Conservation (phyloP, 2,797 vertebrate species). For the Taenioides sp. region DNA sequence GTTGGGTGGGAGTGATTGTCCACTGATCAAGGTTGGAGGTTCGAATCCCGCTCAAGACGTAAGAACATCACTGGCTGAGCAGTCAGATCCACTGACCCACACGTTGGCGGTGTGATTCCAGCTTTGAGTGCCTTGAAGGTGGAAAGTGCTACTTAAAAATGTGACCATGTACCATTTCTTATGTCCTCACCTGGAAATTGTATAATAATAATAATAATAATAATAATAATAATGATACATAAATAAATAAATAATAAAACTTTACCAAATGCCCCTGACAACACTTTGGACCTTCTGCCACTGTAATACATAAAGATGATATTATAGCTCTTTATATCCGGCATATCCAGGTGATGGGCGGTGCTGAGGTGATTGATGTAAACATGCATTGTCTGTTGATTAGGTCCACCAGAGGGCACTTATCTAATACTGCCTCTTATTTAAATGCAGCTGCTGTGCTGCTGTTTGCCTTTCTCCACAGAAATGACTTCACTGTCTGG, state of each 20-base stretch:
- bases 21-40: no score
- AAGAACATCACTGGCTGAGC: no score
- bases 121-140: no score
- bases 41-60: no score
- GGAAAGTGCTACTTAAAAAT: no score
- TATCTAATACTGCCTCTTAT: slow-evolving; percentile 34
- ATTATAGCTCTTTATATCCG: background rate
- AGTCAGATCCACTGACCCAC: no score
- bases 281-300: background rate
- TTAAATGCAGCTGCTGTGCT: slow-evolving; percentile 18
- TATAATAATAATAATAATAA: background rate
- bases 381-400: slow-evolving; percentile 49
- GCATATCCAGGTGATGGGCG: slow-evolving; percentile 15
- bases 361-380: slow-evolving; percentile 36
- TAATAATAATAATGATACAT: background rate
- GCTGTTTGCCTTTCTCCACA: slow-evolving; percentile 34
- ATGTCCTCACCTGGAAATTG: background rate
- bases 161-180: no score
- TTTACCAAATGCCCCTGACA: background rate
- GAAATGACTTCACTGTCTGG: slow-evolving; percentile 44
- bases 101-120: no score
- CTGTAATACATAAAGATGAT: background rate
- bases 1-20: no score
- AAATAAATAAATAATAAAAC: no score
- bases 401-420: slow-evolving; percentile 45